A percentile compares a stretch with the other conserved stretches of the same genome.
phyloP scores from a whole-genome alignment of 2,113 vertebrate species.

The Zosterops lateralis region DNA sequence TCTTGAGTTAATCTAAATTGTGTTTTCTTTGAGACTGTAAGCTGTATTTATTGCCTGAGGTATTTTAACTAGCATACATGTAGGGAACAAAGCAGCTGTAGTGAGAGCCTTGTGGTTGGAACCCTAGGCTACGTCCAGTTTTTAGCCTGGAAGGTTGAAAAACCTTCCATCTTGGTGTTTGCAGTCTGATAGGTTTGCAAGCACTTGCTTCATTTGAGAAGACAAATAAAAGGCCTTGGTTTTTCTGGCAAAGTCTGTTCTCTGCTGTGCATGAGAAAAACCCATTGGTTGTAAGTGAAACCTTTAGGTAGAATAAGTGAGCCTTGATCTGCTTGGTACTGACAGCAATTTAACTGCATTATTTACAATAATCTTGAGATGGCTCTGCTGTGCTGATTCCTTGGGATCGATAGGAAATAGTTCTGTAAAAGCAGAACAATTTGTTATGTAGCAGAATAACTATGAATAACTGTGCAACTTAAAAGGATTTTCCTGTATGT shows the following conservation, averaged over 20 bases:
- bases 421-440: neutral
- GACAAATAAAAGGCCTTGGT: neutral
- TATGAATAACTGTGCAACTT: neutral
- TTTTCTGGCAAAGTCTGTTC: neutral
- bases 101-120: neutral
- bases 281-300: neutral
- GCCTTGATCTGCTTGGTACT: neutral
- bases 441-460: neutral
- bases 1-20: neutral
- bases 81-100: neutral
- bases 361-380: neutral
- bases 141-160: neutral
- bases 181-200: neutral
- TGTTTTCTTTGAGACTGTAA: neutral
- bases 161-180: neutral
- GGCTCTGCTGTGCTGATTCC: neutral
- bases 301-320: neutral
- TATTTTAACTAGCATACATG: neutral
- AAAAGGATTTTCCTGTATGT: neutral
- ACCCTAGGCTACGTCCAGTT: neutral
- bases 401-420: neutral
- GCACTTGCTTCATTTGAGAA: neutral
- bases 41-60: neutral
- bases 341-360: neutral
- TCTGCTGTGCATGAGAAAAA: neutral